These are phyloP conservation scores for Amphimallon solstitiale DNA, from an alignment of 2,888 invertebrate species.

Conservation along the genomic window DNA sequence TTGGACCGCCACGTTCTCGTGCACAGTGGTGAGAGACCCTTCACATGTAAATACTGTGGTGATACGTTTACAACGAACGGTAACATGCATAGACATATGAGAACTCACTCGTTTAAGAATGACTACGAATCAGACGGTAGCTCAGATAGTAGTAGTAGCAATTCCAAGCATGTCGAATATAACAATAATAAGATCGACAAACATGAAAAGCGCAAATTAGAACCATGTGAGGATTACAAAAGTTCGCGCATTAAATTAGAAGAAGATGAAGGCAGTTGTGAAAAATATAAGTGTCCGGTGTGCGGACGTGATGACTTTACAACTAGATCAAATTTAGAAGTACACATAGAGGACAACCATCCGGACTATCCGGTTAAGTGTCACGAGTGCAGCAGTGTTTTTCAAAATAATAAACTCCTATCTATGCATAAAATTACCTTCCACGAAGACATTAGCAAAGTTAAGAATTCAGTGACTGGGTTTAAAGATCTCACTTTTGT, in stretches of 20 bases:
- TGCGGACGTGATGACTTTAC: slow-evolving; percentile 73
- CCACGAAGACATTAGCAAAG: slow-evolving; percentile 62
- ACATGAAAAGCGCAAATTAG: slow-evolving; percentile 58
- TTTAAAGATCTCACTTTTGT: slow-evolving; percentile 79
- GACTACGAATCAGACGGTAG: slow-evolving; percentile 72
- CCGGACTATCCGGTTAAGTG: slow-evolving; percentile 73
- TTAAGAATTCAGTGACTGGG: slow-evolving; percentile 68
- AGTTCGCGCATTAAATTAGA: slow-evolving; percentile 42
- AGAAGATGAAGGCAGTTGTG: slow-evolving; percentile 41
- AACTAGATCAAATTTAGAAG: slow-evolving; percentile 69
- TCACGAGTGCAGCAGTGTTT: slow-evolving; percentile 74
- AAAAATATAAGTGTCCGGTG: slow-evolving; percentile 68
- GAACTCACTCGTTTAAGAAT: slow-evolving; percentile 72
- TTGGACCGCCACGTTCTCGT: slow-evolving; percentile 83
- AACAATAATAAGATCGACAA: slow-evolving; percentile 61
- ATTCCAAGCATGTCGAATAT: slow-evolving; percentile 59
- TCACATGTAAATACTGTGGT: slow-evolving; percentile 80
- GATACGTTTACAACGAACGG: slow-evolving; percentile 87
- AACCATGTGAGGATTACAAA: slow-evolving; percentile 52
- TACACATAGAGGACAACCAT: slow-evolving; percentile 74
- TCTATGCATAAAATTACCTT: slow-evolving; percentile 75
- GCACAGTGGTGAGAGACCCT: slow-evolving; percentile 83
- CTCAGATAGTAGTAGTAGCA: slow-evolving; percentile 64
- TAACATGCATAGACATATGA: slow-evolving; percentile 86
- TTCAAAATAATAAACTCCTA: slow-evolving; percentile 77